Conservation (phyloP, 1,140 invertebrate genomes). For the Drosophila nigrodunni region DNA sequence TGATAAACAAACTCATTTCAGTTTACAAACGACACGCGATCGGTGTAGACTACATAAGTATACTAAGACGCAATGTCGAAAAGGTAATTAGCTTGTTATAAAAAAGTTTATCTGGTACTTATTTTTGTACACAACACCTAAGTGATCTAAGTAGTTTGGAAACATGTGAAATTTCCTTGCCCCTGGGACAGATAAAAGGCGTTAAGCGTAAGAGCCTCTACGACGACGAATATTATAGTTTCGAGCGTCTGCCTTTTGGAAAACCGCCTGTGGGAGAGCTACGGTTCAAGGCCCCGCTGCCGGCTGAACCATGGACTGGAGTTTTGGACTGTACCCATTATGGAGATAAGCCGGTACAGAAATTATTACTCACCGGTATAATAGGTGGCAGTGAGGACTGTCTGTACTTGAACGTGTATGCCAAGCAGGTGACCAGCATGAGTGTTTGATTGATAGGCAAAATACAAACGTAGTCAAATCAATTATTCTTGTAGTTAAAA, state of each 20-base stretch:
- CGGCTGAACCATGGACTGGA: slow-evolving; percentile 66
- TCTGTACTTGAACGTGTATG: slow-evolving; percentile 82
- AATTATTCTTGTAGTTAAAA: slow-evolving; percentile 35
- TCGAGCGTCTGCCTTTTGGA: slow-evolving; percentile 89
- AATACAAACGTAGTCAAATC: slow-evolving; percentile 6
- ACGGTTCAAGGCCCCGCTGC: slow-evolving; percentile 86
- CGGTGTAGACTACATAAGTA: neutral
- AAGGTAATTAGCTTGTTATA: slow-evolving; percentile 30
- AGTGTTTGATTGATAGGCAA: slow-evolving; percentile 12
- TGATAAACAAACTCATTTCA: slow-evolving; percentile 20
- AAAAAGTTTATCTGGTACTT: too few species aligned
- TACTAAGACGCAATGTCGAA: slow-evolving; percentile 40
- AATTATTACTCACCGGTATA: slow-evolving; percentile 35
- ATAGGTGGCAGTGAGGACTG: slow-evolving; percentile 84
- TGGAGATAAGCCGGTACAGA: slow-evolving; percentile 65
- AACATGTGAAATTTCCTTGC: slow-evolving; percentile 51
- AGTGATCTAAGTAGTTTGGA: slow-evolving; percentile 16
- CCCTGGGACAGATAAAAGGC: slow-evolving; percentile 68
- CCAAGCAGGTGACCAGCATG: slow-evolving; percentile 65
- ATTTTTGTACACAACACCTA: too few species aligned
- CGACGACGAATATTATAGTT: slow-evolving; percentile 83
- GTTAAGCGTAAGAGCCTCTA: slow-evolving; percentile 51
- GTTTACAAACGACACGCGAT: slow-evolving; percentile 32
- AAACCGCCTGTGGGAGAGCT: slow-evolving; percentile 89
- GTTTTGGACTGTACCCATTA: slow-evolving; percentile 60